Conservation (phyloP, 2,888 invertebrate genomes). For the Lycaena phlaeas region DNA sequence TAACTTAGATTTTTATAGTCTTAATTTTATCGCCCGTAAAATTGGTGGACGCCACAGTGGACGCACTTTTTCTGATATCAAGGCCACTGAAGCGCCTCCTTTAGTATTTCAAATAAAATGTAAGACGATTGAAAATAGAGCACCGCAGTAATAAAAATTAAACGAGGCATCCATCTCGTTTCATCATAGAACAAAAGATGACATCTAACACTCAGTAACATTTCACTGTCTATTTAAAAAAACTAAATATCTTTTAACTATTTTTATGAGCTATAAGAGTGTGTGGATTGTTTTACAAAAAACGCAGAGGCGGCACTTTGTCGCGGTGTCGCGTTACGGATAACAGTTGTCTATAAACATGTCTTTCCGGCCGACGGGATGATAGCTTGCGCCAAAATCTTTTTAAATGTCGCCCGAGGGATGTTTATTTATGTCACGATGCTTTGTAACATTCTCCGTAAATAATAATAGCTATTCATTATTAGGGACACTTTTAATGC, state of each 20-base stretch:
- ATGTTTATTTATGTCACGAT: conserved; percentile 20
- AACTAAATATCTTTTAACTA: conserved; percentile 66
- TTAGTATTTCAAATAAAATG: no score
- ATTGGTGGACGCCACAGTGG: no score
- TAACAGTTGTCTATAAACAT: conserved; percentile 64
- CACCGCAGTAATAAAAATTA: conserved; percentile 50
- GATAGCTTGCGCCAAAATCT: conserved; percentile 54
- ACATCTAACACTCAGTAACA: conserved; percentile 69
- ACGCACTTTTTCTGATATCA: no score
- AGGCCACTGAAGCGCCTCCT: no score
- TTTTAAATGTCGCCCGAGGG: conserved; percentile 21
- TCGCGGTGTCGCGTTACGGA: conserved; percentile 53
- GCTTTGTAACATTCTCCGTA: conserved; percentile 3
- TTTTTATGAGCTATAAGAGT: conserved; percentile 69
- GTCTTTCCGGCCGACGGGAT: conserved; percentile 59
- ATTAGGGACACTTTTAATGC: no score
- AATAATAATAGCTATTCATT: no score
- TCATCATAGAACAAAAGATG: conserved; percentile 72
- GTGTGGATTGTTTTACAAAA: conserved; percentile 69
- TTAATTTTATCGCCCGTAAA: no score
- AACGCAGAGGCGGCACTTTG: conserved; percentile 67
- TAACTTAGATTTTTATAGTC: no score
- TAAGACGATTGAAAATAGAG: conserved; percentile 54
- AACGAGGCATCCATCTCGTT: conserved; percentile 55
- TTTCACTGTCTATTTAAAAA: conserved; percentile 69